These are phyloP conservation scores for Channallabes apus DNA, from an alignment of 2,797 vertebrate genomes.

Conservation along the genomic window DNA sequence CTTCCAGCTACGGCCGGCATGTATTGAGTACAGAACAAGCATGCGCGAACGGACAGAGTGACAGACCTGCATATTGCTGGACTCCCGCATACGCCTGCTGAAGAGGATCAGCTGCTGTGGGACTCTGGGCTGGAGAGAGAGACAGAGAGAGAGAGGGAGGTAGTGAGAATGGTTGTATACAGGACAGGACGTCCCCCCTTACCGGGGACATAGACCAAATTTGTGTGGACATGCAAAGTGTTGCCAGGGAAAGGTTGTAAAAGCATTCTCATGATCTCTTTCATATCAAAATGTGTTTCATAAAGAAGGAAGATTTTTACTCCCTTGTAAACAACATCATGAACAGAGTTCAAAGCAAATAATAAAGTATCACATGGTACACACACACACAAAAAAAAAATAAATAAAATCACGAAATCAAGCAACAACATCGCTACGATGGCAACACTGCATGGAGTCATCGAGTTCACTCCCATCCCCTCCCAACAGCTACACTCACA, in stretches of 20 bases:
- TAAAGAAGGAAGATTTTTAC: not conserved
- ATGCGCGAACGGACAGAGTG: slow-evolving; percentile 55
- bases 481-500: slow-evolving; percentile 24
- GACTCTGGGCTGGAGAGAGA: slow-evolving; percentile 87
- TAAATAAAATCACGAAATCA: not conserved
- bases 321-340: not conserved
- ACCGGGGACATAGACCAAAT: slow-evolving; percentile 38
- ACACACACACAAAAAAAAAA: not conserved
- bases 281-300: not conserved
- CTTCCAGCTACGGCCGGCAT: slow-evolving; percentile 7
- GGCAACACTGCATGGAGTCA: slow-evolving; percentile 31
- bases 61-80: slow-evolving; percentile 98
- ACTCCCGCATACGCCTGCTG: slow-evolving; percentile 99
- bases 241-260: not conserved
- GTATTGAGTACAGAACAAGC: slow-evolving; percentile 20
- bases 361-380: not conserved
- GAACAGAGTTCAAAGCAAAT: not conserved
- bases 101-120: slow-evolving; percentile 95
- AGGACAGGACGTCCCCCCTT: slow-evolving; percentile 33
- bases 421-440: not conserved
- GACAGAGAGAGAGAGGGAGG: not conserved
- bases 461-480: slow-evolving; percentile 46
- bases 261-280: not conserved
- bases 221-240: slow-evolving; percentile 40
- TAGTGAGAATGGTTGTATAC: slow-evolving; percentile 11